Conservation (phyloP, 2,113 vertebrate genomes). For the Cyprinodon variegatus region DNA sequence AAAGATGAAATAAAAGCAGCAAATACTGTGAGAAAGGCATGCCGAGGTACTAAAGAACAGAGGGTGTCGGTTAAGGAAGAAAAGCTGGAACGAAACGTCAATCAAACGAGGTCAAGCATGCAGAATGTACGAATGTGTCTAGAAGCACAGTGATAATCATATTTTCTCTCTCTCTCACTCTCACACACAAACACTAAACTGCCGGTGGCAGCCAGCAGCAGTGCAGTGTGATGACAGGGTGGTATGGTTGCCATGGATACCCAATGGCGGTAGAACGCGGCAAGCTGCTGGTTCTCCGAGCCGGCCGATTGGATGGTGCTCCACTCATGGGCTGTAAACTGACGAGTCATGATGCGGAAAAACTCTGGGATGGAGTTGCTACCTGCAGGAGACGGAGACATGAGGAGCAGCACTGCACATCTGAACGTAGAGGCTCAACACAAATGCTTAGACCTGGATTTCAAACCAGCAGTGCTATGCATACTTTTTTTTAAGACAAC, state of each 20-base stretch:
- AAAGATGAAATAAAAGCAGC: background rate
- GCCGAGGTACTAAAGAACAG: background rate
- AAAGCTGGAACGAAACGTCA: background rate
- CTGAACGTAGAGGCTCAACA: conserved; percentile 5
- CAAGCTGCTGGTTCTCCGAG: conserved; percentile 87
- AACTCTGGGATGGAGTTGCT: conserved; percentile 90
- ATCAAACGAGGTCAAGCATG: background rate
- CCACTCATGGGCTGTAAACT: conserved; percentile 95
- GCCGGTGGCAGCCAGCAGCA: conserved; percentile 3
- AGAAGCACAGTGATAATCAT: background rate
- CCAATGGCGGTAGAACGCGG: conserved; percentile 95
- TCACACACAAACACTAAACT: background rate
- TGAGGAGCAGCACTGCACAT: background rate
- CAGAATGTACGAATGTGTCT: conserved; percentile 19
- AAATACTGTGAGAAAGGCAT: background rate
- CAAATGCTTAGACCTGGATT: background rate
- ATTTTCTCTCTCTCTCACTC: conserved; percentile 8
- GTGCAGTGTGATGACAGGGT: conserved; percentile 49
- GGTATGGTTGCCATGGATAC: conserved; percentile 81
- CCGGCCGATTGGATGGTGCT: conserved; percentile 83
- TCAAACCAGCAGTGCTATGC: background rate
- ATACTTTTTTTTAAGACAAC: conserved; percentile 26
- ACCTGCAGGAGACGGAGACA: conserved; percentile 73
- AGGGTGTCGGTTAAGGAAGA: background rate
- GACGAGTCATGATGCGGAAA: conserved; percentile 95